Evolutionary conservation across 1,140 invertebrate species (phyloP), one percentile per base, ranked within the genome.

Genomic region (Pogonomyrmex barbatus): DNA sequence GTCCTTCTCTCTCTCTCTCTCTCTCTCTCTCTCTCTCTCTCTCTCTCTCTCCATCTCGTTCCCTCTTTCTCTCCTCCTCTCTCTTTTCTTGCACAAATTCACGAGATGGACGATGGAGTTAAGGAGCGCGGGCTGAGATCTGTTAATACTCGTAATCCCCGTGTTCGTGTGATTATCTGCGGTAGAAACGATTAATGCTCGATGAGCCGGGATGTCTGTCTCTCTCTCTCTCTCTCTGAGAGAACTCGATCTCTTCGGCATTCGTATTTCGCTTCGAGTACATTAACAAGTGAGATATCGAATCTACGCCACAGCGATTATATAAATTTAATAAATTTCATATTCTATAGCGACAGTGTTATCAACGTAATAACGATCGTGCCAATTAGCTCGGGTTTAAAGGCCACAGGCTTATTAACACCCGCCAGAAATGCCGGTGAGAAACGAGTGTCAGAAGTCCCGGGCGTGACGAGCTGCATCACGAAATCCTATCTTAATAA

Each of bases 71-170:
- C 62, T 87, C 56, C 65, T 58, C 63, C 39, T 42, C 76, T 36
- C 81, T 75, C 24, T 85, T 68, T 63, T 71, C 45, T 52, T 33
- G 17, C 4, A 10, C 76, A 56, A 58, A 85, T 78, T 84, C 39
- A 39, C 60, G 71, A 89, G 88, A 89, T 89, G 77, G 58, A 86
- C 75, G 89, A 50, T 5, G 24, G 8, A 88, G 86, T 88, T 88
- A 86, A 88, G 89, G 14, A 73, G 30, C 85, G 42, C 71, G 39
- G 63, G 4, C 42, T n/a, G 76, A 73, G 42, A 75, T 73, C 67
- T 54, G 62, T 77, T 90, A 67, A 73, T 56, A 33, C 58, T 70
- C 24, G 77, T 68, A 78, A 78, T 33, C 45, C 45, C 1, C 62
- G 30, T 54, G 47, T 79, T 62, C 45, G 42, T 60, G 60, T 45